Conservation (phyloP, 1,140 invertebrate genomes). For the Conopomorpha cramerella region DNA sequence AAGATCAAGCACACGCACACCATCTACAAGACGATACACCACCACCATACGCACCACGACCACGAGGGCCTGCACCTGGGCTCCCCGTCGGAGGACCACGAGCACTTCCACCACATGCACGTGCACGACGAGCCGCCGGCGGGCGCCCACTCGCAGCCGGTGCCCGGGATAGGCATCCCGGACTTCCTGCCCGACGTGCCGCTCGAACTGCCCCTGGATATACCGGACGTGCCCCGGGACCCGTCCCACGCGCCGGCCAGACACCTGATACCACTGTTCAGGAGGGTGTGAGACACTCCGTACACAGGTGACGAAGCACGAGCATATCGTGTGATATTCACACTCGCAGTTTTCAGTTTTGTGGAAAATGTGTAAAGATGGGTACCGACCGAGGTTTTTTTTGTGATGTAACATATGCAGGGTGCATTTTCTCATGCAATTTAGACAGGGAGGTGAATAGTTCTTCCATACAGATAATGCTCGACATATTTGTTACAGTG, state of each 20-base stretch:
- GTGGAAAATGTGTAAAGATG: too few relatives aligned
- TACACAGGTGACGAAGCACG: too few relatives aligned
- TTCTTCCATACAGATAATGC: too few relatives aligned
- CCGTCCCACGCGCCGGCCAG: slow-evolving; percentile 10
- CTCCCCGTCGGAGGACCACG: slow-evolving; percentile 30
- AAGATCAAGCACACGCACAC: slow-evolving; percentile 69
- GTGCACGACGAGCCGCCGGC: slow-evolving; percentile 21
- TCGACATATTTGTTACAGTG: too few relatives aligned
- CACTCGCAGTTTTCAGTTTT: too few relatives aligned
- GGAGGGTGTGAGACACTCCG: too few relatives aligned
- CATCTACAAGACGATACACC: slow-evolving; percentile 66
- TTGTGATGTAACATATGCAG: too few relatives aligned
- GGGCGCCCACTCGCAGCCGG: slow-evolving; percentile 19
- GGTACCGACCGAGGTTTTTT: too few relatives aligned
- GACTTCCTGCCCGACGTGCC: slow-evolving; percentile 34
- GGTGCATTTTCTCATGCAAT: too few relatives aligned
- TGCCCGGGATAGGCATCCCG: slow-evolving; percentile 24
- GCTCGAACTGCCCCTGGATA: slow-evolving; percentile 17
- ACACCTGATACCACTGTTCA: slow-evolving; percentile 15
- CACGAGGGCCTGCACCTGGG: slow-evolving; percentile 11
- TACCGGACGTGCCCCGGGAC: slow-evolving; percentile 20
- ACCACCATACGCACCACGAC: slow-evolving; percentile 45
- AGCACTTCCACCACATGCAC: slow-evolving; percentile 49
- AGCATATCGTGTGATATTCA: too few relatives aligned
- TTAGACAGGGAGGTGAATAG: too few relatives aligned